Percentiles rank a stretch among this genome's conserved stretches.
Evolutionary conservation across 2,113 vertebrate genomes (phyloP).

Genomic region (Orthochromis malagaraziensis): DNA sequence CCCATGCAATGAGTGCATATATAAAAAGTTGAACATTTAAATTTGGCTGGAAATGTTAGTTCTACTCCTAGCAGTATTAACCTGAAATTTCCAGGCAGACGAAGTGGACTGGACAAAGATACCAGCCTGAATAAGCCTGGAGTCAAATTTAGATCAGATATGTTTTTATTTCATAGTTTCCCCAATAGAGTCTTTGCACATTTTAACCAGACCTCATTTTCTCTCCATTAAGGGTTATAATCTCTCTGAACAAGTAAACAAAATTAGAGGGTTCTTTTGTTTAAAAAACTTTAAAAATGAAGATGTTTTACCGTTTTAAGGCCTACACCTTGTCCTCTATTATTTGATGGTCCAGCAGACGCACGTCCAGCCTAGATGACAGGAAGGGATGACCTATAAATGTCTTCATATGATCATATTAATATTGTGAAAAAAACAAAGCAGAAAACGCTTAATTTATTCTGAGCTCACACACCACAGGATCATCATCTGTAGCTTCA

Average conservation of each 20-base stretch:
- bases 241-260: not conserved
- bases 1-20: not conserved
- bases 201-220: not conserved
- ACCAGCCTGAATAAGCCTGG: rapidly evolving
- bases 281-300: not conserved
- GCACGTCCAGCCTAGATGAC: not conserved
- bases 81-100: not conserved
- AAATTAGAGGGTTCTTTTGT: rapidly evolving
- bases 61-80: not conserved
- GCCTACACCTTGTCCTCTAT: not conserved
- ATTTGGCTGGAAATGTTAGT: not conserved
- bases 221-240: not conserved
- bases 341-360: not conserved
- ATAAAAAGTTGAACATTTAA: not conserved
- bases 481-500: not conserved
- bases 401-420: not conserved
- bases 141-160: not conserved
- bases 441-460: rapidly evolving
- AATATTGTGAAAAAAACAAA: not conserved
- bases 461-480: not conserved
- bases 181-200: not conserved
- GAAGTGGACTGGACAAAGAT: not conserved
- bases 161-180: not conserved
- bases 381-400: not conserved
- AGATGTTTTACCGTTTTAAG: not conserved